Percentiles rank a stretch among this genome's conserved stretches.
Evolutionary conservation across 2,888 invertebrate species (phyloP).

Genomic region (Calameuta pallipes): DNA sequence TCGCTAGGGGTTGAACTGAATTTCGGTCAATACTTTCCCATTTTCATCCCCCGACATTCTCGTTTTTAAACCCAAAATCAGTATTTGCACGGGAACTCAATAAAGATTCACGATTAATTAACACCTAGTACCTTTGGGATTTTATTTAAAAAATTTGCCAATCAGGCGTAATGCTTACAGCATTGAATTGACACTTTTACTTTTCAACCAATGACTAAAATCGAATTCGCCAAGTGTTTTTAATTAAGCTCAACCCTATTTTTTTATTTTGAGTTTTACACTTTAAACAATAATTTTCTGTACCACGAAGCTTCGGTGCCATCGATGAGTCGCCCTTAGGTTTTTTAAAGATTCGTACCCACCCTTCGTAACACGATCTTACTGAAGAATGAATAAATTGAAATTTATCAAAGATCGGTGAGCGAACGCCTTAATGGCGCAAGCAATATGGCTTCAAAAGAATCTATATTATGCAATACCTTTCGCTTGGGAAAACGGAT

Average conservation of each 20-base stretch:
- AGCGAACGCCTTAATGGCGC: slow-evolving; percentile 55
- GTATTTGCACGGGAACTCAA: background rate
- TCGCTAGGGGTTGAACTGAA: slow-evolving; percentile 42
- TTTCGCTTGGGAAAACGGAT: slow-evolving; percentile 28
- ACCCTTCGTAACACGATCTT: slow-evolving; percentile 43
- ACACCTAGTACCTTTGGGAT: background rate
- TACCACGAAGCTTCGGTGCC: background rate
- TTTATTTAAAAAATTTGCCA: background rate
- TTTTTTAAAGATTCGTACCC: background rate
- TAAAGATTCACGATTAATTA: background rate
- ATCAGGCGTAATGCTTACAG: background rate
- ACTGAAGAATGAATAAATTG: slow-evolving; percentile 41
- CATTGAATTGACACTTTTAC: background rate
- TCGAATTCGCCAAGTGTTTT: background rate
- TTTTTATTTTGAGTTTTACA: background rate
- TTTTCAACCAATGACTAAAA: background rate
- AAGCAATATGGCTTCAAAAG: slow-evolving; percentile 62
- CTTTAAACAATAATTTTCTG: background rate
- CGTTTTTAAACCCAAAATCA: background rate
- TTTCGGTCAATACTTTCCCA: slow-evolving; percentile 42
- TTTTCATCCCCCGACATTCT: slow-evolving; percentile 10
- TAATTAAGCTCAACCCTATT: background rate
- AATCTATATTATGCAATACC: slow-evolving; percentile 52
- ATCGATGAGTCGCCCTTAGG: background rate
- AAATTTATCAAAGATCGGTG: slow-evolving; percentile 53